Base-by-base conservation (phyloP, 64 coral and sea anemone species). In the Stichodactyla mertensii region DNA sequence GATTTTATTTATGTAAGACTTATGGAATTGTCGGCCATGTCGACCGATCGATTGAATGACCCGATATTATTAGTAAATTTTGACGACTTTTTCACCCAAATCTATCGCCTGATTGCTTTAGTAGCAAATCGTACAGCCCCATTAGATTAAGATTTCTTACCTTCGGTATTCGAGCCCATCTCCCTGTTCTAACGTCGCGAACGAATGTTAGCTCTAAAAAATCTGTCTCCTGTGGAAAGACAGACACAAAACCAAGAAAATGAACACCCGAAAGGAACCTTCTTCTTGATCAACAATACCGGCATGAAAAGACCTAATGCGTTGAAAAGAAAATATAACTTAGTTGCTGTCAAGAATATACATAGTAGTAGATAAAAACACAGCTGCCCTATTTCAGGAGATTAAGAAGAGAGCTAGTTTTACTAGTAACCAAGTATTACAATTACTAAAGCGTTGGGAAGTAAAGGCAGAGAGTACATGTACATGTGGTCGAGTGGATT, bases 141-240 rank as follows among this genome's bases (percentile, higher is more conserved):
- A 74, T 31, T 74, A 74, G 69, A 74, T 74, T 36, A 74, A 31
- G 69, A 31, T 74, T 45, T 81, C 56, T 85, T 82, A 92, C 90
- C 90, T 87, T 92, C 45, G 90, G 90, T 77, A 92, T 92, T 82
- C 78, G 83, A 12, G 90, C 85, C 11, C 56, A 87, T 87, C 86
- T 92, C 58, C 84, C 90, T 57, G 90, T 92, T 52, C 90, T 81
- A 0, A 92, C 78, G 55, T 92, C 90, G 14, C 90, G 85, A 52
- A 92, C 61, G 64, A 57, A 92, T 24, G 77, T 64, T 12, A 92
- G 61, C 61, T 92, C 90, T 4, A 92, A 77, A 28, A 92, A 58
- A 66, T 87, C 90, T 7, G 90, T 92, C 66, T 92, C 90, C 84
- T 87, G 85, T 9, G 51, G 52, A 55, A 81, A 53, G 51, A 81